phyloP scores from a whole-genome alignment of 2,113 vertebrate genomes.

The Perccottus glenii region DNA sequence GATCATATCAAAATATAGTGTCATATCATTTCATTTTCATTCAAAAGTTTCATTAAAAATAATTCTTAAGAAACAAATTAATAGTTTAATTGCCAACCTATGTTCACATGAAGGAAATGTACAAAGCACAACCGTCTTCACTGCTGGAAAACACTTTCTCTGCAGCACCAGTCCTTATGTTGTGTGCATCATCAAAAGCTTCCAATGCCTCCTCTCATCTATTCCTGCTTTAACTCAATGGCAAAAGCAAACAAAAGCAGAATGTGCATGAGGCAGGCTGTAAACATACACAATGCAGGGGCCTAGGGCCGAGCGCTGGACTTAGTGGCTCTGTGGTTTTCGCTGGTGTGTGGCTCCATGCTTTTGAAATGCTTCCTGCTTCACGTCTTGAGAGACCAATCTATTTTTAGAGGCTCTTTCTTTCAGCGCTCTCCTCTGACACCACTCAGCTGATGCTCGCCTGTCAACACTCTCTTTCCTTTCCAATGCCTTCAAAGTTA shows the following conservation, averaged over 20 bases:
- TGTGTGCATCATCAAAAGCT: not conserved
- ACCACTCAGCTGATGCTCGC: not conserved
- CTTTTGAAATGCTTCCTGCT: constrained; percentile 60
- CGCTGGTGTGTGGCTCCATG: constrained; percentile 27
- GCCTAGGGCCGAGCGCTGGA: constrained; percentile 3
- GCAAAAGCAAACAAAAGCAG: constrained; percentile 10
- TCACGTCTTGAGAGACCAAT: constrained; percentile 44
- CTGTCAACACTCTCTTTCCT: constrained; percentile 9
- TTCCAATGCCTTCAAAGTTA: not conserved
- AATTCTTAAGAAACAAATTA: too few relatives aligned
- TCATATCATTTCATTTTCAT: too few relatives aligned
- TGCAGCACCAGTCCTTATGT: too few relatives aligned
- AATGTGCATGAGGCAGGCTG: not conserved
- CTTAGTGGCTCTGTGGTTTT: constrained; percentile 12
- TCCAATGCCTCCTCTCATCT: not conserved
- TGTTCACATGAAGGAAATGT: too few relatives aligned
- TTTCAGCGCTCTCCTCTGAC: constrained; percentile 29
- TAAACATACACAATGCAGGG: constrained; percentile 15
- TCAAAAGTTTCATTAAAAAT: too few relatives aligned
- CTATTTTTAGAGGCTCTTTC: constrained; percentile 67
- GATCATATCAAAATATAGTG: too few relatives aligned
- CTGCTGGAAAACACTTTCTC: too few relatives aligned
- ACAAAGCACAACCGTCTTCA: too few relatives aligned
- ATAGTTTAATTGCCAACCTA: too few relatives aligned
- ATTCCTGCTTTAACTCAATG: not conserved